Evolutionary conservation across 2,113 vertebrate genomes (phyloP), one percentile per base, ranked within the genome.

Genomic region (Aplodontia rufa): DNA sequence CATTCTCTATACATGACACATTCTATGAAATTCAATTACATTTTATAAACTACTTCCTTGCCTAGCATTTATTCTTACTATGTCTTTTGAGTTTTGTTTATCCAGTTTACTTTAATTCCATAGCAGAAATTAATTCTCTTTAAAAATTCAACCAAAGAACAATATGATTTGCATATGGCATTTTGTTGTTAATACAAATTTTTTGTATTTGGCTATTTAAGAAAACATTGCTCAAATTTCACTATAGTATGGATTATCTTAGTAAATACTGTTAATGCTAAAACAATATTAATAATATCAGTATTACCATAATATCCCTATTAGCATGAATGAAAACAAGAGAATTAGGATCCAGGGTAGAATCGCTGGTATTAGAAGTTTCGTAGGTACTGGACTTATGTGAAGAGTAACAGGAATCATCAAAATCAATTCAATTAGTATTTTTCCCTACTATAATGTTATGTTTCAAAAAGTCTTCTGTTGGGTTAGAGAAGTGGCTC

Each of bases 161-260:
- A 64, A 62, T 26, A 91, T 1, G 78, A 91, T 93, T 92, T 89
- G 17, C 58, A 75, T 58, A 58, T 69, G 49, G 3, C 35, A 93
- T 89, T 96, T 94, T 12, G 74, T 62, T 62, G 1, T 24, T 87
- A 90, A 68, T 60, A 42, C 0, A 64, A 47, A 55, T 26, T 71
- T 79, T 95, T 93, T 69, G 14, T 80, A 55, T 80, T 87, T 92
- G 32, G 40, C 28, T 40, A 83, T 95, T 91, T 90, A 82, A 53
- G 74, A 86, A 90, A 87, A 87, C 40, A n/a, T 45, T 66, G 22
- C 66, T 83, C 37, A 84, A 45, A 86, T 90, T 93, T 62, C 20
- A 92, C 11, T 62, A 13, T 37, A 55, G 30, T 35, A 58, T 47
- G 75, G 87, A 85, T 95, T 72, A 87, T 40, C 1, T 49, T 53